These are phyloP conservation scores for Platorchestia sp. DNA, from an alignment of 1,140 invertebrate species.

Conservation along the genomic window DNA sequence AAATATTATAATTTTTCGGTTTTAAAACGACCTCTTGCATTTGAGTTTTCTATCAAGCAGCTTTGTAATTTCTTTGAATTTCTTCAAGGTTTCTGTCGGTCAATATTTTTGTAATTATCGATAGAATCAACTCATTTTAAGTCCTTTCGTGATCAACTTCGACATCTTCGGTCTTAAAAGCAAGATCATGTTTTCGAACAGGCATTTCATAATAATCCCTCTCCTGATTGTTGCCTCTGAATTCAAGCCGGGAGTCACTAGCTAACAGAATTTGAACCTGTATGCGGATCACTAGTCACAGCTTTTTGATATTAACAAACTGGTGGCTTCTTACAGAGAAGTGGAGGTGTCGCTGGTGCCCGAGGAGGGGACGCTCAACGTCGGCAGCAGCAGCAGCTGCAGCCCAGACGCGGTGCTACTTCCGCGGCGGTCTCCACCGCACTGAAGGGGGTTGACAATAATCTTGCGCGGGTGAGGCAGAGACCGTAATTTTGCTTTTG, in stretches of 20 bases:
- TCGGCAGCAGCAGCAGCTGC: not conserved
- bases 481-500: not conserved
- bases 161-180: no score
- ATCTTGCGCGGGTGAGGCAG: constrained; percentile 73
- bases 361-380: not conserved
- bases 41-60: not conserved
- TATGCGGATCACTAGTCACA: not conserved
- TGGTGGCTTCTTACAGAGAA: not conserved
- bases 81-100: not conserved
- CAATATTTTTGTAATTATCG: no score
- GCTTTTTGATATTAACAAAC: not conserved
- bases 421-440: constrained; percentile 57
- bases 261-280: no score
- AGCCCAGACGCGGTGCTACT: not conserved
- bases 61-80: not conserved
- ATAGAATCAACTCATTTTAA: no score
- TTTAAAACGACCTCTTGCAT: not conserved
- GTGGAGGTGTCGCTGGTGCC: no score
- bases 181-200: no score
- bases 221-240: no score
- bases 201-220: no score
- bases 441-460: constrained; percentile 64
- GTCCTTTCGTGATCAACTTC: no score
- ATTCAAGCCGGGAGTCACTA: no score
- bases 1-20: not conserved